Evolutionary conservation across 2,113 vertebrate species (phyloP), one percentile per base, ranked within the genome.

Genomic region (Apteryx mantelli): DNA sequence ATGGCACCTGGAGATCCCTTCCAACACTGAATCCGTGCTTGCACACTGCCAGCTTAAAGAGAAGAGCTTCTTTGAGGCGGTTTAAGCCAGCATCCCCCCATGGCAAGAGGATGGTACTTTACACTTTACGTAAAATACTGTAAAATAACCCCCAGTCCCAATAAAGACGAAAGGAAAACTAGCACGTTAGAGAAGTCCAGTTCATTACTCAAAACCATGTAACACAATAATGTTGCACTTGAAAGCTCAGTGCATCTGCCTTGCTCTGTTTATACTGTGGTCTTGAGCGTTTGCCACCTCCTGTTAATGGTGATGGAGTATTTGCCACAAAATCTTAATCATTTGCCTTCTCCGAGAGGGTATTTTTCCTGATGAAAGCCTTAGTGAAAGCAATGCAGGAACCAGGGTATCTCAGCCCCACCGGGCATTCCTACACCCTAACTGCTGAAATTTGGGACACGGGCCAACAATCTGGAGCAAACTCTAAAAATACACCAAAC

Each of bases 361-460:
- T 73, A 74, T 88, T 94, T 89, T 96, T 95, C 82, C 89, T 95
- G 84, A 95, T 95, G 87, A 88, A 96, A 91, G 85, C 68, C 93
- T 96, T 95, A 83, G 79, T 66, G 71, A 95, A 66, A 82, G 87
- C 87, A 77, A 55, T 53, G 78, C 64, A 95, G 93, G 94, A 95
- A 94, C 84, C 87, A 86, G 24, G 26, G 52, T 26, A 74, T 40
- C 73, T 88, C 44, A 28, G 68, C 75, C 86, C 82, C 89, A 97
- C 75, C 0, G 13, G 92, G 89, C 89, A 84, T 96, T 96, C 93
- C 94, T 94, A 75, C 61, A 75, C 89, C 93, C 89, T 91, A 90
- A 95, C 88, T 88, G 88, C 85, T 90, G 93, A 96, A 96, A 97
- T 94, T 88, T 86, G 89, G 97, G 95, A 97, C 91, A 94, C 88